phyloP scores from a whole-genome alignment of 2,113 vertebrate species.

The Hyla sarda region DNA sequence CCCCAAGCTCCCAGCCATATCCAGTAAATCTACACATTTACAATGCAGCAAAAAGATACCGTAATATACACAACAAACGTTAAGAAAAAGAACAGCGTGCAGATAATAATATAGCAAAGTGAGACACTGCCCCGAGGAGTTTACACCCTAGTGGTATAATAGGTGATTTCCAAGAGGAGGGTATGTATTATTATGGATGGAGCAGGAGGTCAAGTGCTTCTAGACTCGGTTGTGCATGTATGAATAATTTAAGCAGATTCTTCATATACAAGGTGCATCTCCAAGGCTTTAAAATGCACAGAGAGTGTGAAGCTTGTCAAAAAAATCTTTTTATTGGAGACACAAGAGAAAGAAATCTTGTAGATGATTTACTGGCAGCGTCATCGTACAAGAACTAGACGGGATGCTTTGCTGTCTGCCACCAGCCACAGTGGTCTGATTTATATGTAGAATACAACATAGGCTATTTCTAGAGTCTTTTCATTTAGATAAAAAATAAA shows the following conservation, averaged over 20 bases:
- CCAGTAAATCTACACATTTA: constrained; percentile 1
- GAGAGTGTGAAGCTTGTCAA: neutral
- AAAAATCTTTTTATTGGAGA: neutral
- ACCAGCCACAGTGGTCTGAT: neutral
- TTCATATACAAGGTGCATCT: neutral
- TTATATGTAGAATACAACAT: neutral
- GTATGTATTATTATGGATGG: constrained; percentile 29
- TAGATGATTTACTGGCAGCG: neutral
- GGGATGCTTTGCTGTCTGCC: neutral
- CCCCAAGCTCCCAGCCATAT: neutral
- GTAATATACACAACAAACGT: neutral
- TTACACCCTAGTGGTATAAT: constrained; percentile 43
- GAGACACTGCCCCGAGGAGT: constrained; percentile 1
- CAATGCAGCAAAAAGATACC: constrained; percentile 2
- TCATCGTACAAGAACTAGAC: neutral
- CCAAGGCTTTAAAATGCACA: neutral
- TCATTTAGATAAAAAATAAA: neutral
- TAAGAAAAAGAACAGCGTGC: neutral
- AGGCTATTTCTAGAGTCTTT: neutral
- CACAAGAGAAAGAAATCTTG: neutral
- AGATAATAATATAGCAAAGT: constrained; percentile 39
- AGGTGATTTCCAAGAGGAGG: constrained; percentile 25
- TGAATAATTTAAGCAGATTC: constrained; percentile 36
- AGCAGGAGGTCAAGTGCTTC: constrained; percentile 44
- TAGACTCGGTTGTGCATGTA: neutral